Conservation (phyloP, 2,888 invertebrate genomes). For the Galeopsomyia nigrocyanea region DNA sequence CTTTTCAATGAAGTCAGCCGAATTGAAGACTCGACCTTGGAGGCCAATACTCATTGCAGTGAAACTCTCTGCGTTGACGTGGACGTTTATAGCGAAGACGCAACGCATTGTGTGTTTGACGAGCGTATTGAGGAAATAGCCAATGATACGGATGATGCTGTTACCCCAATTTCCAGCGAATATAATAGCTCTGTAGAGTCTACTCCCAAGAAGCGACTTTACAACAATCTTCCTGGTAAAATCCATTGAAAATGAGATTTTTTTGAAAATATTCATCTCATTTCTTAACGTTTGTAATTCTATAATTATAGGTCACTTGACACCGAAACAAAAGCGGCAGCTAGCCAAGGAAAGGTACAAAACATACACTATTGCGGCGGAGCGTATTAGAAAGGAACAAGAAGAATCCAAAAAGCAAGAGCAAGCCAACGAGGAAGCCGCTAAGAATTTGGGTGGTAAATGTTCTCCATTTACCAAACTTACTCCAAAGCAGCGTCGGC, state of each 20-base stretch:
- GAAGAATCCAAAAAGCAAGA: constrained; percentile 56
- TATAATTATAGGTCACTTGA: constrained; percentile 68
- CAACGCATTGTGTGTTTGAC: constrained; percentile 44
- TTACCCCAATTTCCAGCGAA: constrained; percentile 79
- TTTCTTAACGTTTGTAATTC: background rate
- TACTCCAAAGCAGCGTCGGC: constrained; percentile 78
- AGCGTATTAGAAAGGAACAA: constrained; percentile 70
- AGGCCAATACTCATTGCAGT: constrained; percentile 69
- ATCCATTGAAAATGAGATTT: background rate
- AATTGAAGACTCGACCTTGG: constrained; percentile 67
- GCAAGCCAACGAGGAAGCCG: constrained; percentile 42
- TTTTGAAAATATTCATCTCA: background rate
- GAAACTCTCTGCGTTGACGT: constrained; percentile 72
- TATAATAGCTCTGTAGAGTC: constrained; percentile 78
- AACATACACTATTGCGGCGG: constrained; percentile 84
- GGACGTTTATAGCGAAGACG: constrained; percentile 69
- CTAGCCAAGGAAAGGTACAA: constrained; percentile 84
- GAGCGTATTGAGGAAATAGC: constrained; percentile 67
- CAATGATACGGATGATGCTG: constrained; percentile 74
- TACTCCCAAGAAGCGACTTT: constrained; percentile 76
- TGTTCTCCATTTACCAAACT: constrained; percentile 60
- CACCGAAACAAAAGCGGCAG: constrained; percentile 84
- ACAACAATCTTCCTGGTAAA: constrained; percentile 60
- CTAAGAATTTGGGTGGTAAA: constrained; percentile 55
- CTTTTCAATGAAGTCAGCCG: constrained; percentile 80